These are phyloP conservation scores for Stenopsyche tienmushanensis DNA, from an alignment of 1,140 invertebrate species.

Conservation along the genomic window DNA sequence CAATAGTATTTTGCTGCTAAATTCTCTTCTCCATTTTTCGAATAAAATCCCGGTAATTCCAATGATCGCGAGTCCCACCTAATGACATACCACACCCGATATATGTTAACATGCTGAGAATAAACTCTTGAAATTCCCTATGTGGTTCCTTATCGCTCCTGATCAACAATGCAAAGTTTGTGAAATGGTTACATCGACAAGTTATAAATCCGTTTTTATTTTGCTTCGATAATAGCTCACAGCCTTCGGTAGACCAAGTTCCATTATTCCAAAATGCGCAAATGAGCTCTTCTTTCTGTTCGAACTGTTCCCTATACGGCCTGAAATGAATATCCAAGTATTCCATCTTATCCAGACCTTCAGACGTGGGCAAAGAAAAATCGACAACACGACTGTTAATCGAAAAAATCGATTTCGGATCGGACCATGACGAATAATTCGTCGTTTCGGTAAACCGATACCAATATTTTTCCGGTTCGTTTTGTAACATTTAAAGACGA, in stretches of 20 bases:
- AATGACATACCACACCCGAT: conserved; percentile 51
- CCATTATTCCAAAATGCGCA: conserved; percentile 51
- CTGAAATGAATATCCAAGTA: conserved; percentile 48
- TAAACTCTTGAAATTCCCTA: conserved; percentile 44
- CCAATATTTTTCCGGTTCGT: too few relatives aligned
- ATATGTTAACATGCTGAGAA: conserved; percentile 48
- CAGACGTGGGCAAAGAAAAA: too few relatives aligned
- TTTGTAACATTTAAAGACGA: too few relatives aligned
- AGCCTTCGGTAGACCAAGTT: conserved; percentile 50
- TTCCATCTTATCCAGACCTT: too few relatives aligned
- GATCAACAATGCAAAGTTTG: conserved; percentile 54
- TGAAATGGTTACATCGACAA: conserved; percentile 53
- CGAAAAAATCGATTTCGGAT: too few relatives aligned
- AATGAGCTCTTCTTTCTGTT: conserved; percentile 17
- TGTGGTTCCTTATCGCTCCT: conserved; percentile 44
- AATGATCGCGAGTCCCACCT: conserved; percentile 48
- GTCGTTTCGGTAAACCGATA: too few relatives aligned
- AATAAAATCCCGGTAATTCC: conserved; percentile 50
- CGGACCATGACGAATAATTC: too few relatives aligned
- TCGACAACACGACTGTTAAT: too few relatives aligned
- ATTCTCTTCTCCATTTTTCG: conserved; percentile 51
- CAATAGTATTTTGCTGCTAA: conserved; percentile 54
- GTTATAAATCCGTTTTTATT: conserved; percentile 45
- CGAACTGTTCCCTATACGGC: conserved; percentile 39
- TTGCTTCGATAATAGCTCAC: conserved; percentile 34